phyloP scores from a whole-genome alignment of 2,888 invertebrate species.

The Eremobia ochroleuca region DNA sequence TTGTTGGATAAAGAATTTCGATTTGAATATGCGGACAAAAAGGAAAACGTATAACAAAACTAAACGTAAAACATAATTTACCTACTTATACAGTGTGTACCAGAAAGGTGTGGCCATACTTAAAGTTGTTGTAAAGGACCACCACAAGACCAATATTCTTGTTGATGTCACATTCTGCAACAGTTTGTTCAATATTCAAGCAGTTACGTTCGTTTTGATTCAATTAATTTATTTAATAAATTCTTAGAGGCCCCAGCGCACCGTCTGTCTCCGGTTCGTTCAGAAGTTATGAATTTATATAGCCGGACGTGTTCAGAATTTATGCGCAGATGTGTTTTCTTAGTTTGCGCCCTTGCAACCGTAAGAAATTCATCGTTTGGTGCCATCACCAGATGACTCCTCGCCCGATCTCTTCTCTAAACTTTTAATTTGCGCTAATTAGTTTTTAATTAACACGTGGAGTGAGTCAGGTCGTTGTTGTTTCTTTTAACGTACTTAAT shows the following conservation, averaged over 20 bases:
- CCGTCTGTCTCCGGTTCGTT: conserved; percentile 85
- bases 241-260: conserved; percentile 82
- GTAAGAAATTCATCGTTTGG: conserved; percentile 73
- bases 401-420: conserved; percentile 56
- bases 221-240: conserved; percentile 89
- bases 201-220: conserved; percentile 83
- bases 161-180: conserved; percentile 27
- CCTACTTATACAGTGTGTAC: background rate
- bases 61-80: background rate
- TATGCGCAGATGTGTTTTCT: conserved; percentile 85
- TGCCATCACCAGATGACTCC: conserved; percentile 75
- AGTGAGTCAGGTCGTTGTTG: conserved; percentile 18
- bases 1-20: conserved; percentile 35
- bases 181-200: conserved; percentile 78
- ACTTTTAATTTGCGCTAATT: conserved; percentile 59
- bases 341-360: conserved; percentile 78
- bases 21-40: conserved; percentile 22
- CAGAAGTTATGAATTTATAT: conserved; percentile 89
- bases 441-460: conserved; percentile 58
- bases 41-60: conserved; percentile 3
- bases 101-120: background rate
- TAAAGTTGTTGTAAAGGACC: background rate
- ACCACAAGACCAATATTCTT: background rate
- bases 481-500: background rate
- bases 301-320: conserved; percentile 87